Percentiles rank a stretch among this genome's conserved stretches.
phyloP scores from a whole-genome alignment of 2,113 vertebrate genomes.

The Coptodon rendalli region DNA sequence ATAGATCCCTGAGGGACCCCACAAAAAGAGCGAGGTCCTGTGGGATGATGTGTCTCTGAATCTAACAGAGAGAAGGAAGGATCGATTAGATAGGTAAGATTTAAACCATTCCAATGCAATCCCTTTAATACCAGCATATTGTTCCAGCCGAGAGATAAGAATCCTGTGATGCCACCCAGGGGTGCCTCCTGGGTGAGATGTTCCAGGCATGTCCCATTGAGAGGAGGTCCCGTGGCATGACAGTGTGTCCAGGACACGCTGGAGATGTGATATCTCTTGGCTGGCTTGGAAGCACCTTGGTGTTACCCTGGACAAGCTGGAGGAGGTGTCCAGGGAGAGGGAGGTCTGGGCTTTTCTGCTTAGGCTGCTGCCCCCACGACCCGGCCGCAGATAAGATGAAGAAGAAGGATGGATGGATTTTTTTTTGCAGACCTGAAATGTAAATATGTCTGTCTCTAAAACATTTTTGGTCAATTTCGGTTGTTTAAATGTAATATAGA shows the following conservation, averaged over 20 bases:
- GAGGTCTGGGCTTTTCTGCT: background rate
- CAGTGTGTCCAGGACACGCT: background rate
- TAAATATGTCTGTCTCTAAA: background rate
- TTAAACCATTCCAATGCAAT: no score
- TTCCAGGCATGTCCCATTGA: background rate
- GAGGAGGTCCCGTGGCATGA: background rate
- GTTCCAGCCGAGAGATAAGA: no score
- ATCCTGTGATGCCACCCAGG: background rate
- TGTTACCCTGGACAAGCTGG: background rate
- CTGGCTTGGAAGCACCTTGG: background rate
- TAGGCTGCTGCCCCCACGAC: background rate
- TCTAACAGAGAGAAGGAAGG: no score
- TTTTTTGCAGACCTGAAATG: background rate
- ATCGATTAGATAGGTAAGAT: no score
- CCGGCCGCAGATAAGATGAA: background rate
- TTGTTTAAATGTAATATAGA: background rate
- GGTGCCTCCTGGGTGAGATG: background rate
- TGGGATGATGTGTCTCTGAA: no score
- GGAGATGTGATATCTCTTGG: background rate
- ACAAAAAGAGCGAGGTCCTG: no score
- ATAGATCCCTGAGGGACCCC: no score
- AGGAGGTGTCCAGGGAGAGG: background rate
- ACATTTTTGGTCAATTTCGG: background rate
- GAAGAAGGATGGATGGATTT: background rate
- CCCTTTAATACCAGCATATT: no score